These are phyloP conservation scores for Tiphia femorata DNA, from an alignment of 2,888 invertebrate species.

Conservation along the genomic window DNA sequence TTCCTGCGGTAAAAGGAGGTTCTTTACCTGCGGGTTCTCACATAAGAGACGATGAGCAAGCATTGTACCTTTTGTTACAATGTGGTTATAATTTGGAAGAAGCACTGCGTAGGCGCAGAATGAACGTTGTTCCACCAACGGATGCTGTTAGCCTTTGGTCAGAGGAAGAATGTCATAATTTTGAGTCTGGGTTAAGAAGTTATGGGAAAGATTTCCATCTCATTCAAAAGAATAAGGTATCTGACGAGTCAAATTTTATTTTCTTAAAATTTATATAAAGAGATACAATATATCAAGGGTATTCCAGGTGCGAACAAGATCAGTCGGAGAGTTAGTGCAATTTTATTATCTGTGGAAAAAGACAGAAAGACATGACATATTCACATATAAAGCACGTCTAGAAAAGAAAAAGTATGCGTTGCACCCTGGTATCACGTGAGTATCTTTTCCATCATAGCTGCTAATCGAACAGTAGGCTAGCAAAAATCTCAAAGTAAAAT, in stretches of 20 bases:
- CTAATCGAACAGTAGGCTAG: neutral
- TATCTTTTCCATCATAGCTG: conserved; percentile 60
- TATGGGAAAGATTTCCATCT: conserved; percentile 97
- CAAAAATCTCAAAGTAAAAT: neutral
- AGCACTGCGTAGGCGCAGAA: conserved; percentile 84
- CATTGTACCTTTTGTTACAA: conserved; percentile 89
- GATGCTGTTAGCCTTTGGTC: conserved; percentile 93
- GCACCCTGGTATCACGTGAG: conserved; percentile 88
- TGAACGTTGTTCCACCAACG: conserved; percentile 78
- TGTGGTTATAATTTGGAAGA: conserved; percentile 97
- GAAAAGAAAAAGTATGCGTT: conserved; percentile 94
- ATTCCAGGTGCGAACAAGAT: conserved; percentile 84
- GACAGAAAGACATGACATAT: conserved; percentile 95
- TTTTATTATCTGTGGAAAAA: conserved; percentile 99
- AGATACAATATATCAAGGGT: neutral
- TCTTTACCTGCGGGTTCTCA: conserved; percentile 82
- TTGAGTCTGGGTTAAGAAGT: conserved; percentile 93
- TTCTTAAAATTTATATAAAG: neutral
- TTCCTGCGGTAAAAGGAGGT: conserved; percentile 64
- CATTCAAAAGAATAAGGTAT: conserved; percentile 90
- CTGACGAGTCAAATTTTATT: neutral
- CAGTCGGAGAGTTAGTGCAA: conserved; percentile 96
- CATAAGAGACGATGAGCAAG: conserved; percentile 89
- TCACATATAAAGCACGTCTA: conserved; percentile 87
- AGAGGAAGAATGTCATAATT: conserved; percentile 96